These are phyloP conservation scores for Pitta sordida DNA, from an alignment of 2,113 vertebrate genomes.

Conservation along the genomic window DNA sequence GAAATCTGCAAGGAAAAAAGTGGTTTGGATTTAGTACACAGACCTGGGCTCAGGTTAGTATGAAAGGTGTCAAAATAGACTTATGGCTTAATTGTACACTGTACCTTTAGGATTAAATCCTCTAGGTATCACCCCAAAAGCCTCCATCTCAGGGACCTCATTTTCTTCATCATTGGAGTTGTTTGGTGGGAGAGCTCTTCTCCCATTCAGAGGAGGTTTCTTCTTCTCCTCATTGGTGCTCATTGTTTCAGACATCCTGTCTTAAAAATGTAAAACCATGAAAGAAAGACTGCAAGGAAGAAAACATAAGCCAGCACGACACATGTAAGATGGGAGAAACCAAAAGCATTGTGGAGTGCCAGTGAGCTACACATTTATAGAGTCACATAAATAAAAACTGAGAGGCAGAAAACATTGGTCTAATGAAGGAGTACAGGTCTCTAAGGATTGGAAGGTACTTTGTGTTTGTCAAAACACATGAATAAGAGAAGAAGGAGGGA, in stretches of 20 bases:
- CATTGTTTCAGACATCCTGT: constrained; percentile 58
- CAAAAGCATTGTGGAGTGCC: neutral
- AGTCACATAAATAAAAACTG: constrained; percentile 40
- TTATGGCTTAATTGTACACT: neutral
- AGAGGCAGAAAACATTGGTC: constrained; percentile 1
- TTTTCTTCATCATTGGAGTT: constrained; percentile 79
- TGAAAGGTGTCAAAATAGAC: neutral
- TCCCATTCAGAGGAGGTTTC: constrained; percentile 75
- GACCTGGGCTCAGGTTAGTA: neutral
- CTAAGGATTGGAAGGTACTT: neutral
- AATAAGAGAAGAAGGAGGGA: constrained; percentile 24
- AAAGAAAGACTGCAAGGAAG: neutral
- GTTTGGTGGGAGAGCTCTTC: constrained; percentile 71
- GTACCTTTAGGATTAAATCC: constrained; percentile 79
- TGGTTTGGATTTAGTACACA: neutral
- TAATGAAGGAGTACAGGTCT: constrained; percentile 8
- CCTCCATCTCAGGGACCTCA: constrained; percentile 80
- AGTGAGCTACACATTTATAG: neutral
- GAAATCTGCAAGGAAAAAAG: neutral
- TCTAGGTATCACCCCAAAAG: constrained; percentile 76
- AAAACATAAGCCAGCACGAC: neutral
- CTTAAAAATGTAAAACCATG: neutral
- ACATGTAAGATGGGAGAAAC: neutral
- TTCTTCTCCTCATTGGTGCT: constrained; percentile 47
- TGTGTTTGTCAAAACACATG: constrained; percentile 36